Evolutionary conservation across 2,888 invertebrate species (phyloP), one percentile per base, ranked within the genome.

Genomic region (Hirtodrosophila alboralis): DNA sequence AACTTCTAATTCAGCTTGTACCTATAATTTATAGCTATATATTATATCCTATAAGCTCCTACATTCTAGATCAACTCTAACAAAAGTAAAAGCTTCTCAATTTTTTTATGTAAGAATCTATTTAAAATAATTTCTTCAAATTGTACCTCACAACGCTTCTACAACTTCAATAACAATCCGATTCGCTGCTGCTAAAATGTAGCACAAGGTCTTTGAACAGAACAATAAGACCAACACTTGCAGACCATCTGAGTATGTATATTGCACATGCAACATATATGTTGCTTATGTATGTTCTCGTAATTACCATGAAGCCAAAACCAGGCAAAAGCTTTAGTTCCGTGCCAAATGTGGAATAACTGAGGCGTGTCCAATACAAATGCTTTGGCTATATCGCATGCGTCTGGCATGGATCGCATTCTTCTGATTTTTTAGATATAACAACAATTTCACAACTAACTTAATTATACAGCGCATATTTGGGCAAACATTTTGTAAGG

Each of bases 141-240:
- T 34, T 4, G 28, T 34, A 13, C 8, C 36, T 41, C 7, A 14
- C 10, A 36, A 9, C 33, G 18, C 27, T 52, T 43, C 30, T 33
- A 18, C 44, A 33, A 10, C 21, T 63, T 51, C 31, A 51, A 56
- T 49, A 40, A 31, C 47, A 53, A 54, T 57, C 53, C 31, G 40
- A 48, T 61, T 37, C 45, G 23, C 13, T 31, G 48, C 34, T 52
- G 27, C 16, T n/a, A 31, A 21, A 53, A 73, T 74, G 62, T 80
- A 45, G 74, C 58, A 67, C 77, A 80, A 79, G 77, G 77, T 74
- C 47, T 57, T 13, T 38, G 16, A 43, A 16, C 41, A 76, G 51
- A 76, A 80, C 64, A 80, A 80, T 74, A 57, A 56, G 64, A 57
- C 30, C 43, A 72, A 62, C 31, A 23, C 54, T 45, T 43, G 53